Conservation (phyloP, 2,888 invertebrate genomes). For the Metacarcinus magister region DNA sequence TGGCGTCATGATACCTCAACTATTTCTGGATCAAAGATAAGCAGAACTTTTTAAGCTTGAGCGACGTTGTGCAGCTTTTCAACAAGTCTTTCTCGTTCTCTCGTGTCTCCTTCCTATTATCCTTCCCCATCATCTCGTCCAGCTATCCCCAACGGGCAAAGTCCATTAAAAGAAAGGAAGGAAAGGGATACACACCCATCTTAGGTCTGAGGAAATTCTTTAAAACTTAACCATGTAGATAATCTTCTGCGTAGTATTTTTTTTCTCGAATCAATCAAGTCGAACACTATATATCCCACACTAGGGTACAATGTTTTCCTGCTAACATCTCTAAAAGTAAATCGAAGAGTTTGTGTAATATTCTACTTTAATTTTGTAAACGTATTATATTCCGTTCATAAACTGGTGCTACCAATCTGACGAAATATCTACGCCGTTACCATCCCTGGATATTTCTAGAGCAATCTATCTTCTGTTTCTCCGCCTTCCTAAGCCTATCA, state of each 20-base stretch:
- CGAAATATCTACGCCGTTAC: not conserved
- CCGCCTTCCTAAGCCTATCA: not conserved
- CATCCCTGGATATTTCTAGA: not conserved
- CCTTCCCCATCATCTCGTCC: not conserved
- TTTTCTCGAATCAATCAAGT: not conserved
- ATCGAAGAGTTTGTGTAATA: too few species aligned
- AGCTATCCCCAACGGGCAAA: not conserved
- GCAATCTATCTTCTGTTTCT: not conserved
- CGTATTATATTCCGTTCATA: too few species aligned
- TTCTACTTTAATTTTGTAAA: too few species aligned
- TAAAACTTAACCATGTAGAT: not conserved
- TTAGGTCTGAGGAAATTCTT: not conserved
- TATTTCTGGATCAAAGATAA: not conserved
- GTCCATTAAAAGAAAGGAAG: not conserved
- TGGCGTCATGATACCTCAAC: not conserved
- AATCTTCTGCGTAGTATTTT: not conserved
- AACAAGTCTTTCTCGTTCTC: not conserved
- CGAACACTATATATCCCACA: not conserved
- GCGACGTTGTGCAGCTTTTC: not conserved
- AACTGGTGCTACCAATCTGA: not conserved
- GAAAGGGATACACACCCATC: not conserved
- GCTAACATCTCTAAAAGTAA: not conserved
- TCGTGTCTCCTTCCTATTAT: not conserved
- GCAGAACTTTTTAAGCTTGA: not conserved
- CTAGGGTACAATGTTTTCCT: not conserved